Evolutionary conservation across 2,797 vertebrate genomes (phyloP), one percentile per base, ranked within the genome.

Genomic region (Clamator glandarius): DNA sequence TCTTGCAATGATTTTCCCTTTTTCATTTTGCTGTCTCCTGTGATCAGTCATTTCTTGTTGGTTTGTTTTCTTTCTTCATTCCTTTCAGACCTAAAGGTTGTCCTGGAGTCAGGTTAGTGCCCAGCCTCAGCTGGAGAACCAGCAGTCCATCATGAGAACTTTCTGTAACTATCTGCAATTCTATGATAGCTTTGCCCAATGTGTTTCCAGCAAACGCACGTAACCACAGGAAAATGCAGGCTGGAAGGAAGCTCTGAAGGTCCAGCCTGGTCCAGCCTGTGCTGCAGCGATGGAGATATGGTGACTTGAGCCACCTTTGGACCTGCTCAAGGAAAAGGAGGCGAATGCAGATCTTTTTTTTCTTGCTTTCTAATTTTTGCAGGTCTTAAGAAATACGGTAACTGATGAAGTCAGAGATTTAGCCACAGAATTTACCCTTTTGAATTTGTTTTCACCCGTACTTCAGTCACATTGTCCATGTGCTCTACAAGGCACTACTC

Each of bases 391-490:
- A 48, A 62, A 62, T 19, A 28, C 16, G 48, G 28, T 41, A 59
- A 33, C 35, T 59, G 63, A 31, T 29, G 7, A 58, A 58, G 42
- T 48, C 44, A 39, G 44, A 62, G 42, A n/a, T 44, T 36, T 67
- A 67, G 59, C 6, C 20, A 20, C 13, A 15, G 39, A 48, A 59
- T 67, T 14, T 41, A 42, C 62, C 29, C 18, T 62, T 90, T 62
- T 62, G 17, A n/a, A 42, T 58, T 44, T 51, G 18, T 59, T 69
- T 84, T 33, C 50, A 55, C 26, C 21, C 8, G 1, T 48, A 7
- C 41, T 61, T 59, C 41, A 33, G 48, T 52, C 59, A 11, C 0
- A 0, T 4, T 64, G 19, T 36, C 28, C 62, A 12, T 21, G 6
- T 12, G 57, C 20, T 55, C 4, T 41, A 33, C 31, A 50, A 61